These are phyloP conservation scores for Gastracanthus pulcherrimus DNA, from an alignment of 2,888 invertebrate species.

Conservation along the genomic window DNA sequence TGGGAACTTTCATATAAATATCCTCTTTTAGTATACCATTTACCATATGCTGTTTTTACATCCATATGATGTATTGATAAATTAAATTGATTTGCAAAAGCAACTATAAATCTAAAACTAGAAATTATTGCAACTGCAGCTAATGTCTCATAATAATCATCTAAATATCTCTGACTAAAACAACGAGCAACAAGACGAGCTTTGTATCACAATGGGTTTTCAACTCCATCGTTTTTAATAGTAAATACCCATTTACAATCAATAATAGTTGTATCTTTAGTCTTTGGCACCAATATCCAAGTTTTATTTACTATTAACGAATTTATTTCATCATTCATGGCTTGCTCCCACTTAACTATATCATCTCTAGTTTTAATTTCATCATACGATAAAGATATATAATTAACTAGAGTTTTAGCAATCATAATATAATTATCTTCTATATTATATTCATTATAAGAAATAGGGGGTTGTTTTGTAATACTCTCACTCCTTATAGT, in stretches of 20 bases:
- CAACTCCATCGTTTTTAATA: no score
- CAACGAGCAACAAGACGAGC: no score
- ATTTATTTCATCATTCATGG: slow-evolving; percentile 40
- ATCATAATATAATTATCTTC: slow-evolving; percentile 16
- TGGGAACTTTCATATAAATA: slow-evolving; percentile 57
- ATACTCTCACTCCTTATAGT: slow-evolving; percentile 38
- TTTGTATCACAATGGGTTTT: no score
- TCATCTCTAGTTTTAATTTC: slow-evolving; percentile 40
- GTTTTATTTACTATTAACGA: slow-evolving; percentile 14
- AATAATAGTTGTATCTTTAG: slow-evolving; percentile 6
- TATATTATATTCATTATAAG: slow-evolving; percentile 9
- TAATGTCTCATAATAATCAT: no score
- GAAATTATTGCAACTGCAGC: no score
- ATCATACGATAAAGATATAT: slow-evolving; percentile 3
- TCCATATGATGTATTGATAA: no score
- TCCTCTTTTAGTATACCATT: slow-evolving; percentile 37
- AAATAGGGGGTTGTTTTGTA: background rate
- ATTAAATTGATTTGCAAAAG: no score
- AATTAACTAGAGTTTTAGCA: slow-evolving; percentile 6
- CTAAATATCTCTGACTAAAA: no score
- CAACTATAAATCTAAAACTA: no score
- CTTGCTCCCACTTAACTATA: slow-evolving; percentile 40
- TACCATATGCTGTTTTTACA: slow-evolving; percentile 26
- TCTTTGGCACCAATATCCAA: slow-evolving; percentile 39
- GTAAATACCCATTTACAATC: slow-evolving; percentile 10